Base-by-base conservation (phyloP, 2,888 invertebrate species). In the Chironomus riparius region DNA sequence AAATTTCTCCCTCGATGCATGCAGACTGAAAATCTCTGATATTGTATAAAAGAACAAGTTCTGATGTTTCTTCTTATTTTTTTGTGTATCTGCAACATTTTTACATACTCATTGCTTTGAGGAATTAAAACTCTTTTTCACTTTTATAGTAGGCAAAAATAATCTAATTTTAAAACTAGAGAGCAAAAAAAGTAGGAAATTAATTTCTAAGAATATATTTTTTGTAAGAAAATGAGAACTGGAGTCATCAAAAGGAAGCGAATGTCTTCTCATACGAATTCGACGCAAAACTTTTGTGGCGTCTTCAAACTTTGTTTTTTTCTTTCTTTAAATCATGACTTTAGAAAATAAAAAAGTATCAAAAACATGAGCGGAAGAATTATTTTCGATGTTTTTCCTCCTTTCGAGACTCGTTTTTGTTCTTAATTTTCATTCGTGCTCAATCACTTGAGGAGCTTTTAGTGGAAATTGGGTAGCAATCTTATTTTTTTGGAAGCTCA, bases 261-360 rank as follows among this genome's bases (percentile, higher is more conserved):
- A 38, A 38, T 38, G 2, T 38, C 10, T 38, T 1, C 38, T 38
- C 38, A 38, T 38, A 38, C 38, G 38, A 10, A 38, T 10, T 7
- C 38, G 38, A 38, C 38, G 10, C 15, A 21, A 74, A 74, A 74
- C 65, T 74, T 74, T 74, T 74, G 68, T 74, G 74, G 74, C 74
- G 74, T 74, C 74, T 62, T 47, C 24, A 13, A 73, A 70, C 47
- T 71, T 74, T 73, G 4, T 38, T 61, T 47, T 62, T 7, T 6
- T 21, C 21, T 12, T 21, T 62, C 62, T 62, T 62, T 62, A 15
- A 15, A 56, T 15, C n/a, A 56, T 56, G 56, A 56, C 21, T 62
- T 18, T 22, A 10, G 65, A 21, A 24, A 65, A 24, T 5, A 62
- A 21, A 22, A 24, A 65, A 10, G 22, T 28, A n/a, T 61, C 28